Evolutionary conservation across 1,140 invertebrate genomes (phyloP).

Genomic region (Heliconius nattereri): DNA sequence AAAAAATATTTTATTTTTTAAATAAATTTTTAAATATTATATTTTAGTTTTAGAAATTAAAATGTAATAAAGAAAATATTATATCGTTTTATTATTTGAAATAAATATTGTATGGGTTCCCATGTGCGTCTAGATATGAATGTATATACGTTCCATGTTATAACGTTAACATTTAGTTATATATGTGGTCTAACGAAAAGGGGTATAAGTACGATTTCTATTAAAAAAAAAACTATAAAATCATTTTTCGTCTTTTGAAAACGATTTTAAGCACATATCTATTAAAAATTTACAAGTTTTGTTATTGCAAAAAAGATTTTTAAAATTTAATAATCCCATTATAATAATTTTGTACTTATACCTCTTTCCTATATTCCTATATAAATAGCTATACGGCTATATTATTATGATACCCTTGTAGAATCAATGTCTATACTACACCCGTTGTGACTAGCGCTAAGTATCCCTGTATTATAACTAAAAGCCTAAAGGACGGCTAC

Average conservation of each 20-base stretch:
- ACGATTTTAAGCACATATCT: not conserved
- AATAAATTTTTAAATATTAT: no score
- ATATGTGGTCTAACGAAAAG: not conserved
- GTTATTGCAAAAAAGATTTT: no score
- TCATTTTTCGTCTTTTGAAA: not conserved
- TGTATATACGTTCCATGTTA: slow-evolving; percentile 12
- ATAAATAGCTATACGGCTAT: slow-evolving; percentile 40
- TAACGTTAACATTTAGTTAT: not conserved
- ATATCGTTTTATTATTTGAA: not conserved
- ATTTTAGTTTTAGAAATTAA: no score
- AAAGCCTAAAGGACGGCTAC: slow-evolving; percentile 76
- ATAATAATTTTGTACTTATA: not conserved
- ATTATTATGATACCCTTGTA: slow-evolving; percentile 35
- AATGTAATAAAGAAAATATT: not conserved
- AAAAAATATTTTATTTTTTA: not conserved
- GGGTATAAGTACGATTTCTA: not conserved
- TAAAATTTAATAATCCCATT: no score
- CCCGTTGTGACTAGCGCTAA: slow-evolving; percentile 74
- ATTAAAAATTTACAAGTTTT: not conserved
- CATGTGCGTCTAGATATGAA: not conserved
- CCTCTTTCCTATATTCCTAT: not conserved
- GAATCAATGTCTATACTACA: slow-evolving; percentile 49
- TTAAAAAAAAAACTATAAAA: not conserved
- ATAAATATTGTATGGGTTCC: not conserved
- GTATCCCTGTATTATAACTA: slow-evolving; percentile 52